Evolutionary conservation across 1,140 invertebrate species (phyloP).

Genomic region (Drosophila watanabei): DNA sequence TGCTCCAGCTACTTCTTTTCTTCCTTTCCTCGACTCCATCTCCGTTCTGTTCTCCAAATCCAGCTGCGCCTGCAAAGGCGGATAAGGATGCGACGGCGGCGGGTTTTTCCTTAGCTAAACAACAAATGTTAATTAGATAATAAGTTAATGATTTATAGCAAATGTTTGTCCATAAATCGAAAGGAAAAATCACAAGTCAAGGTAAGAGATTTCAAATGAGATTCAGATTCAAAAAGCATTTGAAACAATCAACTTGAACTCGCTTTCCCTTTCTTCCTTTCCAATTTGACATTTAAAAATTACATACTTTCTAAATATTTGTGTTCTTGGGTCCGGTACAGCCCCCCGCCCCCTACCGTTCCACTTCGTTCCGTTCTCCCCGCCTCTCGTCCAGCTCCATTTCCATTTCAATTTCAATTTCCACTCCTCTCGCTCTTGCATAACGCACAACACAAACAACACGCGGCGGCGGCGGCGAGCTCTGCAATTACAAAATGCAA

Average conservation of each 20-base stretch:
- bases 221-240: too few relatives aligned
- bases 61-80: constrained; percentile 3
- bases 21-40: too few relatives aligned
- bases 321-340: constrained; percentile 3
- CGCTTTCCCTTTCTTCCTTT: not conserved
- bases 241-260: not conserved
- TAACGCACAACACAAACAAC: constrained; percentile 47
- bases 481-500: constrained; percentile 20
- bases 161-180: not conserved
- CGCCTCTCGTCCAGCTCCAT: constrained; percentile 12
- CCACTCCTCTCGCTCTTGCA: constrained; percentile 31
- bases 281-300: not conserved
- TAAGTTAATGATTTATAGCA: not conserved
- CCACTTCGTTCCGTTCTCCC: not conserved
- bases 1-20: too few relatives aligned
- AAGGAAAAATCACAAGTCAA: not conserved
- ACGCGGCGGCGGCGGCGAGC: constrained; percentile 21
- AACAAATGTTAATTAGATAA: too few relatives aligned
- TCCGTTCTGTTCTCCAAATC: not conserved
- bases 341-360: not conserved
- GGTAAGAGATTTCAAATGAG: too few relatives aligned
- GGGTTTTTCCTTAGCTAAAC: constrained; percentile 5
- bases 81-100: constrained; percentile 8
- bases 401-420: constrained; percentile 12
- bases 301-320: constrained; percentile 12